phyloP scores from a whole-genome alignment of 2,113 vertebrate species.

The Sphaerodactylus townsendi region DNA sequence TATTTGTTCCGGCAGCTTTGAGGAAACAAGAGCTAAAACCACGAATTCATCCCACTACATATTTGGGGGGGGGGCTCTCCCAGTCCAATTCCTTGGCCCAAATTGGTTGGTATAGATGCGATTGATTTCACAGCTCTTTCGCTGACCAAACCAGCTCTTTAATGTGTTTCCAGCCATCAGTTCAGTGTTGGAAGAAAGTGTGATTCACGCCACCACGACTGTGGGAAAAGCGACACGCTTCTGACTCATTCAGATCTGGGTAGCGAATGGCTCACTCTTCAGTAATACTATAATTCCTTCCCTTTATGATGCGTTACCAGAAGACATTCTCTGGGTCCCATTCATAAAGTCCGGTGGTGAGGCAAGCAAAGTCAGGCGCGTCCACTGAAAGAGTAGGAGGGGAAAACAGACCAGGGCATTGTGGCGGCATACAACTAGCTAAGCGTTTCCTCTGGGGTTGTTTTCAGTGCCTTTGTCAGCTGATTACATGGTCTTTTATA shows the following conservation, averaged over 20 bases:
- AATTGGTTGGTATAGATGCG: conserved; percentile 36
- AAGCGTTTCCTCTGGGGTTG: conserved; percentile 75
- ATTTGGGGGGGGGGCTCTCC: background rate
- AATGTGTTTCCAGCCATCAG: conserved; percentile 25
- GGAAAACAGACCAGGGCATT: conserved; percentile 74
- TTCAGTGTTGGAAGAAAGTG: conserved; percentile 28
- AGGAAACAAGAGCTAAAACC: background rate
- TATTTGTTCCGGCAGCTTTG: background rate
- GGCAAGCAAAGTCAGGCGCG: conserved; percentile 76
- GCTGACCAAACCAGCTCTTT: conserved; percentile 42
- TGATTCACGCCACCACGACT: conserved; percentile 47
- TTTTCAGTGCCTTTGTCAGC: conserved; percentile 84
- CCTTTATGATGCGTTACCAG: conserved; percentile 67
- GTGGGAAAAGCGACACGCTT: conserved; percentile 46
- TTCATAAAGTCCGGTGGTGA: conserved; percentile 80
- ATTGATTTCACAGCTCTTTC: conserved; percentile 52
- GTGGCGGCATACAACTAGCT: conserved; percentile 70
- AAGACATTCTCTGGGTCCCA: conserved; percentile 69
- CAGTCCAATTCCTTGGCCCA: background rate
- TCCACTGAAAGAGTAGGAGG: conserved; percentile 74
- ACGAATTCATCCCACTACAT: background rate
- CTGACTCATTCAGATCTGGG: conserved; percentile 61
- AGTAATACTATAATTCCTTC: conserved; percentile 54
- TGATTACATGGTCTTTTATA: conserved; percentile 88
- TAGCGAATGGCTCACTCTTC: conserved; percentile 57